Percentiles rank a stretch among this genome's conserved stretches.
phyloP scores from a whole-genome alignment of 2,888 invertebrate genomes.

The Ariolimax columbianus region DNA sequence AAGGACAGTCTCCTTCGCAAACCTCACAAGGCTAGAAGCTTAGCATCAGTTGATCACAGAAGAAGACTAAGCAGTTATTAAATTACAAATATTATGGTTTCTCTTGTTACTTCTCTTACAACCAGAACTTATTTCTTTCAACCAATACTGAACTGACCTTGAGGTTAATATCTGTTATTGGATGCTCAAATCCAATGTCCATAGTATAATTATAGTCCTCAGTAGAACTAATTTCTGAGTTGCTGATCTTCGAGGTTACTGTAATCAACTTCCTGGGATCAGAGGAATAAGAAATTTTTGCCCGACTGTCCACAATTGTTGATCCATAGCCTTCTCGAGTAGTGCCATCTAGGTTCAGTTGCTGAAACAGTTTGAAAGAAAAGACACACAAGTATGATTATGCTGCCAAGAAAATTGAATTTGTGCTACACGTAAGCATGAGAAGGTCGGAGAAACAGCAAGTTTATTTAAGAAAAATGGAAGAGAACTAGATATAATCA shows the following conservation, averaged over 20 bases:
- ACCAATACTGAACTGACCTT: too few relatives aligned
- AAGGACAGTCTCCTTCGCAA: too few relatives aligned
- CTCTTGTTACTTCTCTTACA: too few relatives aligned
- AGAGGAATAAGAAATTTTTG: constrained; percentile 65
- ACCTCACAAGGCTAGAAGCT: too few relatives aligned
- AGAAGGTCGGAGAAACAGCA: too few relatives aligned
- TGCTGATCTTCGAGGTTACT: constrained; percentile 58
- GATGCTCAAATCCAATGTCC: constrained; percentile 64
- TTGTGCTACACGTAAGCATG: too few relatives aligned
- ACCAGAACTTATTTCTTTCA: too few relatives aligned
- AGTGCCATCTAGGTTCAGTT: constrained; percentile 31
- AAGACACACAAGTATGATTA: not conserved
- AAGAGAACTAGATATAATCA: too few relatives aligned
- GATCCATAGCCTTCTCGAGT: constrained; percentile 34
- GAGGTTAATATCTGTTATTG: constrained; percentile 65
- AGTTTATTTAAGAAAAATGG: too few relatives aligned
- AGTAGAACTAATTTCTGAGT: constrained; percentile 39
- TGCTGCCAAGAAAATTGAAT: not conserved
- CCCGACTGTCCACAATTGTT: constrained; percentile 60
- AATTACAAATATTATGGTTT: too few relatives aligned
- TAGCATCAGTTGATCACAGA: too few relatives aligned
- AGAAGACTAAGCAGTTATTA: too few relatives aligned
- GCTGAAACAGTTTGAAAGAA: not conserved
- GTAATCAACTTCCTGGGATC: constrained; percentile 63
- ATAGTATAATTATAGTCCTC: constrained; percentile 58